Percentiles rank a stretch among this genome's conserved stretches.
phyloP scores from a whole-genome alignment of 1,140 invertebrate genomes.

The Neodiprion virginianus region DNA sequence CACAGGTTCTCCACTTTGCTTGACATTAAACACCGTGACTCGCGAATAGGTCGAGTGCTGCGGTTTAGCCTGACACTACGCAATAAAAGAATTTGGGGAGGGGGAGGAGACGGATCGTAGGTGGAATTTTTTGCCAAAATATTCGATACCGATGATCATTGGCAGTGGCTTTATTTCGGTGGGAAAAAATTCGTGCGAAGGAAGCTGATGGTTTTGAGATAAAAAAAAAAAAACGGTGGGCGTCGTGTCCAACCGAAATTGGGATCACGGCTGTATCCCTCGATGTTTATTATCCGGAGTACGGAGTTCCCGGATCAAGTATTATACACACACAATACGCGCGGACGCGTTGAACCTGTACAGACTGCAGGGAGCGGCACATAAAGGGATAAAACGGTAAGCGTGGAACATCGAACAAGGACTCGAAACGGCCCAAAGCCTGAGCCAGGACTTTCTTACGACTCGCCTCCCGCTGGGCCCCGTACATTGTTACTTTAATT shows the following conservation, averaged over 20 bases:
- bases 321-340: background rate
- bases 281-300: background rate
- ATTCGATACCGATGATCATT: too few species aligned
- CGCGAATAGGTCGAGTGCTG: too few species aligned
- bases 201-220: background rate
- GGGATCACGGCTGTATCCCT: background rate
- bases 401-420: background rate
- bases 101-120: too few species aligned
- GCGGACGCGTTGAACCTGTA: background rate
- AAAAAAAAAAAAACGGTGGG: background rate
- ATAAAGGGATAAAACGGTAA: conserved; percentile 5
- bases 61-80: too few species aligned
- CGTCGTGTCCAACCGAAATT: background rate
- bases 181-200: background rate
- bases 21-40: too few species aligned
- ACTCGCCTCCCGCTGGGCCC: conserved; percentile 24
- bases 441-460: conserved; percentile 11
- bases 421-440: conserved; percentile 10
- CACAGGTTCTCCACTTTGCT: too few species aligned
- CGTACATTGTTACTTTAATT: conserved; percentile 40
- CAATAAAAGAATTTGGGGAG: too few species aligned
- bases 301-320: background rate
- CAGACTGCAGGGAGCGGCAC: background rate
- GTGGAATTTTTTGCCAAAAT: too few species aligned
- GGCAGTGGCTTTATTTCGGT: too few species aligned